A percentile compares a stretch with the other conserved stretches of the same genome.
These are phyloP conservation scores for Nixonia krombeini DNA, from an alignment of 1,140 invertebrate genomes.

Conservation along the genomic window DNA sequence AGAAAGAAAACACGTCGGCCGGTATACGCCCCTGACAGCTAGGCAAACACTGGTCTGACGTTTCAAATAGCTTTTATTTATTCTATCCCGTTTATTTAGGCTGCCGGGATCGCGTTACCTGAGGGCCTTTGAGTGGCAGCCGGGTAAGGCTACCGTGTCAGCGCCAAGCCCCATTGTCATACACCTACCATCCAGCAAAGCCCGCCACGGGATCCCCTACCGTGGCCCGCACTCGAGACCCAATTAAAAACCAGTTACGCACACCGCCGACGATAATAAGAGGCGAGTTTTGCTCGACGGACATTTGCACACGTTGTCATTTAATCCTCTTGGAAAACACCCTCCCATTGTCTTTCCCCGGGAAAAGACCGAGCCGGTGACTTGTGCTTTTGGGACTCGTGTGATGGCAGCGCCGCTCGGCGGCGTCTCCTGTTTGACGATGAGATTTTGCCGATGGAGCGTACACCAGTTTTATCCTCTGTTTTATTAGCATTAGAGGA, in stretches of 20 bases:
- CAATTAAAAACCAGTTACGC: constrained; percentile 47
- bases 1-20: constrained; percentile 22
- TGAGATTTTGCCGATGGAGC: too few relatives aligned
- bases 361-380: too few relatives aligned
- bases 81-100: constrained; percentile 67
- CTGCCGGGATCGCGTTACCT: constrained; percentile 64
- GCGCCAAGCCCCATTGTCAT: constrained; percentile 54
- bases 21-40: constrained; percentile 61
- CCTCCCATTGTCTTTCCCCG: background rate
- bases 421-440: too few relatives aligned
- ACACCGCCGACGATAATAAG: background rate
- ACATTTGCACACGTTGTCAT: background rate
- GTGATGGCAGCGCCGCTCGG: too few relatives aligned
- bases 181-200: constrained; percentile 25
- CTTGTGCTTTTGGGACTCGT: too few relatives aligned
- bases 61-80: constrained; percentile 68
- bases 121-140: constrained; percentile 55
- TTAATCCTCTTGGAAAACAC: background rate
- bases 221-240: constrained; percentile 9
- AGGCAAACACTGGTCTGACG: constrained; percentile 61
- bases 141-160: constrained; percentile 52
- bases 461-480: too few relatives aligned
- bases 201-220: constrained; percentile 7
- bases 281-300: background rate
- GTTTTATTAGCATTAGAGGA: too few relatives aligned